Evolutionary conservation across 2,888 invertebrate species (phyloP), one percentile per base, ranked within the genome.

Genomic region (Drosophila nr. perissopoda): DNA sequence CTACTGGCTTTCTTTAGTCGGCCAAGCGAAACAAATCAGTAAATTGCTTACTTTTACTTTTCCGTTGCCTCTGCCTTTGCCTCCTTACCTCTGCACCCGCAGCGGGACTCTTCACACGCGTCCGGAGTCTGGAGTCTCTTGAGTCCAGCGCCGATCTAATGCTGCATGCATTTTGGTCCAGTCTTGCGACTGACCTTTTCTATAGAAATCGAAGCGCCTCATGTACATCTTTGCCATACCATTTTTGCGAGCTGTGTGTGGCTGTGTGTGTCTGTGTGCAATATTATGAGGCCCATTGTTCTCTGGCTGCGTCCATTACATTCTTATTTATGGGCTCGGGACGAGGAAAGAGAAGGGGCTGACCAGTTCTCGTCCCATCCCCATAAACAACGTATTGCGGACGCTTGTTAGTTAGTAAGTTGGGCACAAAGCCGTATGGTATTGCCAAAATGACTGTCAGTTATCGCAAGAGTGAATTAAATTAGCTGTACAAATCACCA

Each of bases 31-130:
- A 62, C 89, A 76, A 89, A 89, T 89, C 78, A 63, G 49, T 69
- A 83, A 89, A 89, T 83, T 84, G 77, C 89, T 88, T 82, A 89
- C 88, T 89, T 86, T 89, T 88, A 83, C 86, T 88, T 83, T 85
- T 61, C 49, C 54, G 36, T 40, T 33, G 38, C 16, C 36, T 36
- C 18, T 7, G n/a, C 53, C 53, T 34, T 25, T 53, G 25, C 34
- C 6, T 25, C 4, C 4, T n/a, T 21, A 21, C 45, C 52, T 38
- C 34, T 42, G n/a, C 16, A 25, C 16, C 75, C 59, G 61, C 75
- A 48, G 70, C 62, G 70, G 58, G 60, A 58, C 53, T 49, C 56
- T 16, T 25, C 2, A 7, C 25, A n/a, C 1, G 18, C n/a, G 21
- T 45, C 2, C 21, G 1, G 1, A 45, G 45, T 25, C 16, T 16